Conservation (phyloP, 2,888 invertebrate species). For the Drosophila algonquin region DNA sequence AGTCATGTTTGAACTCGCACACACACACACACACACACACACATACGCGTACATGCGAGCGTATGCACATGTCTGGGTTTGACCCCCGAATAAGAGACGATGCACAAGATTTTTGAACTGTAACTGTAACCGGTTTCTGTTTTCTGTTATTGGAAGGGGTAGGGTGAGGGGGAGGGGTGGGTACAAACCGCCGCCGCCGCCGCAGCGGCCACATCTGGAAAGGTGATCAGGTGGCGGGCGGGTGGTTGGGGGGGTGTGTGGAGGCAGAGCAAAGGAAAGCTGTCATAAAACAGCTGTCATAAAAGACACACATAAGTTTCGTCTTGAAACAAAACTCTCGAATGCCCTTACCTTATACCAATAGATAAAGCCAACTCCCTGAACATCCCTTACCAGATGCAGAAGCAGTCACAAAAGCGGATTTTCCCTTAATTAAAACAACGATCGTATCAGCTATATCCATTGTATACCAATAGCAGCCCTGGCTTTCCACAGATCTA, state of each 20-base stretch:
- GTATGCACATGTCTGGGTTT: slow-evolving; percentile 29
- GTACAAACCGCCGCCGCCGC: slow-evolving; percentile 2
- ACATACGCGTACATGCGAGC: background rate
- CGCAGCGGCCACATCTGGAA: background rate
- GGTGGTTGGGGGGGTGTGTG: background rate
- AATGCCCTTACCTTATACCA: background rate
- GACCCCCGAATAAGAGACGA: slow-evolving; percentile 50
- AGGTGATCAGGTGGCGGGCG: background rate
- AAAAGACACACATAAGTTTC: background rate
- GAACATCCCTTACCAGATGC: no score
- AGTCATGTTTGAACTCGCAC: slow-evolving; percentile 24
- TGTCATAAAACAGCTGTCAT: slow-evolving; percentile 16
- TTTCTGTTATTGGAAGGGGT: background rate
- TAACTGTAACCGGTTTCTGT: slow-evolving; percentile 71
- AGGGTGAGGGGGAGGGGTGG: no score
- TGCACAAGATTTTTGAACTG: slow-evolving; percentile 52
- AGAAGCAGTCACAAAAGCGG: no score
- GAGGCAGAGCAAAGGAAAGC: slow-evolving; percentile 19
- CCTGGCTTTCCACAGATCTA: no score
- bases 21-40: slow-evolving; percentile 4
- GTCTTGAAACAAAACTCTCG: background rate
- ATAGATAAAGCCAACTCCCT: background rate
- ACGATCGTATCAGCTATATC: no score
- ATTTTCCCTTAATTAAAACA: no score
- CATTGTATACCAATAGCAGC: no score